Base-by-base conservation (phyloP, 2,113 vertebrate genomes). In the Brevimyrus niger region DNA sequence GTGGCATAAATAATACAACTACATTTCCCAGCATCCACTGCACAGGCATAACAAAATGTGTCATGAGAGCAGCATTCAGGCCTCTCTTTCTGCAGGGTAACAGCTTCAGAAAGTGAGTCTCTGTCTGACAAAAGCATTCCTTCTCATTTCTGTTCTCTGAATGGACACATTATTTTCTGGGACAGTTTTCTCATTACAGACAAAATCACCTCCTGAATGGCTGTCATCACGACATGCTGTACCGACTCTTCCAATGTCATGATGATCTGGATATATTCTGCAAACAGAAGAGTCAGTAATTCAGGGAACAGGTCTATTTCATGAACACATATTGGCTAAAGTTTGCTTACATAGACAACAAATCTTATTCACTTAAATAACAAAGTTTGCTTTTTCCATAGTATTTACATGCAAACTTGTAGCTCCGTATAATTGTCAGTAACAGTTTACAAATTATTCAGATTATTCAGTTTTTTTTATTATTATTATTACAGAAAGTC, bases 231-330 rank as follows among this genome's bases (percentile, higher is more conserved):
- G 91, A 99, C 98, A 55, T 99, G 98, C 19, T 99, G 98, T 89
- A 99, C 98, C 89, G 98, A 98, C 89, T 99, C 98, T 91, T 99
- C 98, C 90, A 99, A 92, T 15, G 97, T 99, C 98, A 99, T 99
- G 94, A 99, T 99, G 91, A 96, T 96, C 94, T 99, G 97, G 93
- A 99, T 99, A 92, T 99, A 97, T 58, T 99, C 98, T 99, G 92
- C 3, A 47, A 42, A 91, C 76, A 48, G 61, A 47, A 87, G 35
- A 89, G 88, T 2, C 47, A 23, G 21, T 42, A 47, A 31, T 84
- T 90, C 17, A 44, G n/a, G n/a, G 42, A 87, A 90, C n/a, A n/a
- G 51, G 51, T 50, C 50, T 47, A 73, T 46, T 69, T 65, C 27
- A 46, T 27, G 15, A 84, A 19, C n/a, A 50, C 11, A 35, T 0